Evolutionary conservation across 2,888 invertebrate genomes (phyloP), one percentile per base, ranked within the genome.

Genomic region (Aphelenchoides bicaudatus): DNA sequence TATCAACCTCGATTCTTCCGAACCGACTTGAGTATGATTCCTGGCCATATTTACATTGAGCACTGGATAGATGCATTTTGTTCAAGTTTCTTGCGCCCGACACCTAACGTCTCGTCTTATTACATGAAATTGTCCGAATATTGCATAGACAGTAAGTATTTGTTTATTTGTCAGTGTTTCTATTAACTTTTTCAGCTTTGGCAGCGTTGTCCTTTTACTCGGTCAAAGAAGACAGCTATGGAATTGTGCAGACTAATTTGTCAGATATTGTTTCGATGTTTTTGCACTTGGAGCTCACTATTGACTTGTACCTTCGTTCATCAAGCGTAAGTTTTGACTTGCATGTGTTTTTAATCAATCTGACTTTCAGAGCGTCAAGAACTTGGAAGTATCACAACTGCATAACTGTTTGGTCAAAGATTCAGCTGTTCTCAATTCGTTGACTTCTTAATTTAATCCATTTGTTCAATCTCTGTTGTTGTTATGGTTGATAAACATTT

Each of bases 251-350:
- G 43, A 25, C 16, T 10, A 43, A 43, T 8, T 21, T 43, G 10
- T 19, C 21, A 10, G 16, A 43, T 10, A 43, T 43, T 25, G 16
- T 43, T 25, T 19, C 21, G 6, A 6, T 8, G 43, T 43, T 43
- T 25, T 8, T 43, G 10, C 43, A 25, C 43, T 43, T 43, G 43
- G 43, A 43, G 23, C 25, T 43, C 21, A 25, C 43, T n/a, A 43
- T 43, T 25, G 43, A 43, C 23, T 25, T 43, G 16, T 43, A 43
- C 43, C 16, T 43, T n/a, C 43, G 43, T 19, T 43, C 43, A n/a
- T 21, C 43, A 25, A 43, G 43, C n/a, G 43, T 43, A 43, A 6
- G 43, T 43, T 19, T 13, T 16, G 13, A 34, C 16, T 16, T 34
- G 13, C 34, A 34, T 34, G 16, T 34, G n/a, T n/a, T n/a, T n/a